A percentile compares a stretch with the other conserved stretches of the same genome.
phyloP scores from a whole-genome alignment of 2,888 invertebrate species.

The Galeopsomyia nigrocyanea region DNA sequence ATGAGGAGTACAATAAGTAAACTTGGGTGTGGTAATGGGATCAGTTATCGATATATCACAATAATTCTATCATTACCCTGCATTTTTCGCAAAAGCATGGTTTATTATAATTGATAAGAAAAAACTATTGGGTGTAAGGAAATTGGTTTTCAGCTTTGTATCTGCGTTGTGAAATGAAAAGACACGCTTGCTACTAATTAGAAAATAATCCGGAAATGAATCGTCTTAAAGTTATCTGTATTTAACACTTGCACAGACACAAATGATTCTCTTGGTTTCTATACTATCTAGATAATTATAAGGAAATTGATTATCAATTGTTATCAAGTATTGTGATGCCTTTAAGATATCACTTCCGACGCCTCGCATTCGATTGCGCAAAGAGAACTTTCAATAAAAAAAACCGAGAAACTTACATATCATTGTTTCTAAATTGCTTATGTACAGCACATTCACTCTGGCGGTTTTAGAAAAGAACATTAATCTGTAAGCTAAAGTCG shows the following conservation, averaged over 20 bases:
- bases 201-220: constrained; percentile 32
- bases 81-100: constrained; percentile 41
- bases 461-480: constrained; percentile 1
- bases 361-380: constrained; percentile 35
- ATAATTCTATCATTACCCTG: constrained; percentile 37
- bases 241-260: constrained; percentile 31
- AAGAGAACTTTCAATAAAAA: constrained; percentile 24
- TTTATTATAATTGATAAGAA: constrained; percentile 36
- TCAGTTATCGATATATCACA: constrained; percentile 27
- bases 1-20: constrained; percentile 39
- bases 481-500: constrained; percentile 15
- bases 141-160: constrained; percentile 36
- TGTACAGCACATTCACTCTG: constrained; percentile 22
- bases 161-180: constrained; percentile 4
- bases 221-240: constrained; percentile 13
- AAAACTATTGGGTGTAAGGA: constrained; percentile 27
- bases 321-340: constrained; percentile 42
- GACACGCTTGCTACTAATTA: constrained; percentile 35
- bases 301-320: constrained; percentile 47
- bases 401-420: background rate
- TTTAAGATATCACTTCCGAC: constrained; percentile 34
- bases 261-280: constrained; percentile 12
- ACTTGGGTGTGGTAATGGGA: constrained; percentile 29
- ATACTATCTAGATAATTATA: constrained; percentile 26
- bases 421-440: constrained; percentile 12